Evolutionary conservation across 2,888 invertebrate genomes (phyloP).

Genomic region (Argyresthia goedartella): DNA sequence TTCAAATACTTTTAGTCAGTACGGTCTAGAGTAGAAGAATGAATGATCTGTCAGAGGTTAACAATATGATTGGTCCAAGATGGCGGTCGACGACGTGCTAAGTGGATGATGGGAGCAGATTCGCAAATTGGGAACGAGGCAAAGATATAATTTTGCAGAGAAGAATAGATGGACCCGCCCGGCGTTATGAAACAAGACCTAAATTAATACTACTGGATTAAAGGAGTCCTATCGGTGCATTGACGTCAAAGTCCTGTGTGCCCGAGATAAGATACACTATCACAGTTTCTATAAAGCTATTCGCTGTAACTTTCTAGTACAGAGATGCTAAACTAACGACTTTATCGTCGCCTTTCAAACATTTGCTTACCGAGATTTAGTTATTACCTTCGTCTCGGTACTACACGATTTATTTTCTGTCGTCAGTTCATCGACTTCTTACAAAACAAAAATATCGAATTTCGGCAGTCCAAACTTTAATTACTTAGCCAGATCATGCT

Average conservation of each 20-base stretch:
- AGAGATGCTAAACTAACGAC: not conserved
- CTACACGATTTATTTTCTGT: too few relatives aligned
- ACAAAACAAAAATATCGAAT: constrained; percentile 4
- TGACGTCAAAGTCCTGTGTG: too few relatives aligned
- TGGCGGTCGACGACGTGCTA: constrained; percentile 56
- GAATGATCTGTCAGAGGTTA: constrained; percentile 38
- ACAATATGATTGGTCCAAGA: constrained; percentile 59
- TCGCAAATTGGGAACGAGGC: constrained; percentile 1
- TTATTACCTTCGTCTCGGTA: constrained; percentile 10
- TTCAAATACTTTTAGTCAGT: not conserved
- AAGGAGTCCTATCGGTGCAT: too few relatives aligned
- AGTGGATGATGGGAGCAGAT: constrained; percentile 44
- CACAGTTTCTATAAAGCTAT: not conserved
- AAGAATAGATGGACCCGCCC: too few relatives aligned
- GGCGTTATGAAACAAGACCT: too few relatives aligned
- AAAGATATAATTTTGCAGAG: not conserved
- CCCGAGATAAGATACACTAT: constrained; percentile 1
- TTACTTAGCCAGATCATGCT: constrained; percentile 45
- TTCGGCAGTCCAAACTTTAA: constrained; percentile 20
- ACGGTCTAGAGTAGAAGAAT: constrained; percentile 4
- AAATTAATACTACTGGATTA: too few relatives aligned
- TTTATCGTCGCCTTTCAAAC: constrained; percentile 33
- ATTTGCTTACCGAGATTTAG: constrained; percentile 54
- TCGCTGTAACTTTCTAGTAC: not conserved
- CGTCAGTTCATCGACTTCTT: too few relatives aligned